Conservation (phyloP, 2,888 invertebrate genomes). For the Drosophila nr. perissopoda region DNA sequence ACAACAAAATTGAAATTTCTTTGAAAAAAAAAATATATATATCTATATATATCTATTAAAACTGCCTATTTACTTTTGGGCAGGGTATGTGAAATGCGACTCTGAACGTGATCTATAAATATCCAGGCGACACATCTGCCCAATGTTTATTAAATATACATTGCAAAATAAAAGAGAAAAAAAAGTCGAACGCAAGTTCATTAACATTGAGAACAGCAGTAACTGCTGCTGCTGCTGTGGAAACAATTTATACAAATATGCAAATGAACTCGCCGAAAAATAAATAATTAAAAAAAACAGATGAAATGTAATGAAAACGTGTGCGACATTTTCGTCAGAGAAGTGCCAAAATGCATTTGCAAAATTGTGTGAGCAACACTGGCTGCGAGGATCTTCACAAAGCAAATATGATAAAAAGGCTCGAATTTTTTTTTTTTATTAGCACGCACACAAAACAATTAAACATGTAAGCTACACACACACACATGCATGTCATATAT, state of each 20-base stretch:
- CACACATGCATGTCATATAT: constrained; percentile 17
- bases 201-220: constrained; percentile 62
- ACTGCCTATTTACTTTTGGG: not conserved
- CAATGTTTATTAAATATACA: constrained; percentile 41
- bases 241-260: constrained; percentile 70
- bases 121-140: constrained; percentile 25
- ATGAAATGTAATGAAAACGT: constrained; percentile 31
- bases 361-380: not conserved
- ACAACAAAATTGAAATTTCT: constrained; percentile 47
- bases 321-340: constrained; percentile 35
- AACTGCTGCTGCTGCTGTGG: constrained; percentile 50
- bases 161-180: constrained; percentile 33
- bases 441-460: constrained; percentile 59
- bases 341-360: constrained; percentile 49
- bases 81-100: not conserved
- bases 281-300: constrained; percentile 10
- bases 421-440: constrained; percentile 24
- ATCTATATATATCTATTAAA: not conserved
- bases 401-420: constrained; percentile 26
- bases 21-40: constrained; percentile 20
- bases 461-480: constrained; percentile 21
- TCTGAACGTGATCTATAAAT: constrained; percentile 33
- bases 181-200: constrained; percentile 56
- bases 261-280: constrained; percentile 58
- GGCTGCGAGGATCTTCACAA: constrained; percentile 8